Base-by-base conservation (phyloP, 2,113 vertebrate species). In the Apteryx mantelli region DNA sequence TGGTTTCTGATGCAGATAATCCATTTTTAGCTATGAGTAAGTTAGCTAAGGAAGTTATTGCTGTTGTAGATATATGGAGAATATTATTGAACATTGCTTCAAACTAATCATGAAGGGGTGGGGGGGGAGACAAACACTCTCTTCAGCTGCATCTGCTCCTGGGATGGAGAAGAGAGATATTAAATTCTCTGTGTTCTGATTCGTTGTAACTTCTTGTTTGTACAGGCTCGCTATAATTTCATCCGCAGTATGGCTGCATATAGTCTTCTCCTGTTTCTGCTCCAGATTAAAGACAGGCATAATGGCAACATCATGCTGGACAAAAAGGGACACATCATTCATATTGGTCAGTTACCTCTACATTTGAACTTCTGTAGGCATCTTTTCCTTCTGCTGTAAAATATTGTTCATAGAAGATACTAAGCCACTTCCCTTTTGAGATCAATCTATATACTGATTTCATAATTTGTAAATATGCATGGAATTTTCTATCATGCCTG, bases 221-320 rank as follows among this genome's bases (percentile, higher is more conserved):
- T 40, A 36, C 98, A 99, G 99, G 99, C 99, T 2, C 98, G 99
- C 80, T 99, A 99, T 96, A 99, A 99, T 98, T 99, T 99, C 94
- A 99, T 99, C 97, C 98, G 99, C 95, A 99, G 99, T 64, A 99
- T 99, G 99, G 99, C 99, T 5, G 99, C 99, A 8, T 99, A 99
- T 82, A 99, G 99, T 95, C 98, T 99, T 75, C 98, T 99, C 77
- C 98, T 99, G 40, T 99, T 99, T 97, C 98, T 99, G 98, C 98
- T 99, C 73, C 99, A 99, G 97, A 99, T 99, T 86, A 99, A 99
- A 96, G 99, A 99, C 98, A 97, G 99, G 91, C 99, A 99, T 98
- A 99, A 99, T 1, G 99, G 99, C 89, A 99, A 99, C 98, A 99
- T 99, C 98, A 99, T 99, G 99, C 97, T 99, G 98, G 99, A 99